phyloP scores from a whole-genome alignment of 2,888 invertebrate genomes.

The Sabatieria punctata region DNA sequence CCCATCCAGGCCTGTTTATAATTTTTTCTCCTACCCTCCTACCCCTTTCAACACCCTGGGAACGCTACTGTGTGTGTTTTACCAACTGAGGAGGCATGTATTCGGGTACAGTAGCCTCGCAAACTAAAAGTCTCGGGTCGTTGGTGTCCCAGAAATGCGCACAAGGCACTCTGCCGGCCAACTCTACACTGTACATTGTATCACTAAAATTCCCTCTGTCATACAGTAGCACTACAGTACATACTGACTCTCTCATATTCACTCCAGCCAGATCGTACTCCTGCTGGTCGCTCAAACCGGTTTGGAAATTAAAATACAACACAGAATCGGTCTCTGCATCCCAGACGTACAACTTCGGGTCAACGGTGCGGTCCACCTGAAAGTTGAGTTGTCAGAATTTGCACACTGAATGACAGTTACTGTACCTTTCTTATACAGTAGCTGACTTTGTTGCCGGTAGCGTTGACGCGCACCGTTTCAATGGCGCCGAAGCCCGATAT shows the following conservation, averaged over 20 bases:
- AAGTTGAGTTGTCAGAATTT: neutral
- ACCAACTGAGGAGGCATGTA: no score
- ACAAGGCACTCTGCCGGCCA: slow-evolving; percentile 42
- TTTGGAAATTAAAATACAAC: slow-evolving; percentile 49
- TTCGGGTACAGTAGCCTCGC: slow-evolving; percentile 61
- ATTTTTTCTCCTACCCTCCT: no score
- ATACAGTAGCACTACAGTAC: neutral
- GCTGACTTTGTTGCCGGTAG: slow-evolving; percentile 62
- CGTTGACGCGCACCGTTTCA: slow-evolving; percentile 64
- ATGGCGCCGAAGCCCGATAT: slow-evolving; percentile 42
- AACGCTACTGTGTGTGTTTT: no score
- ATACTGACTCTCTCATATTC: slow-evolving; percentile 5
- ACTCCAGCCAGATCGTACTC: slow-evolving; percentile 22
- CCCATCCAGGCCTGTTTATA: no score
- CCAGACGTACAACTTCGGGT: slow-evolving; percentile 72
- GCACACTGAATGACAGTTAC: neutral
- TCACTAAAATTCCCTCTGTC: neutral
- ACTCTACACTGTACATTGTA: no score
- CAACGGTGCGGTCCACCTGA: slow-evolving; percentile 42
- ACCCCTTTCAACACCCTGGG: no score
- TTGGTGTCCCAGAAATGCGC: slow-evolving; percentile 65
- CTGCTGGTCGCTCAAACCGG: slow-evolving; percentile 34
- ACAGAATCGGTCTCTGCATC: slow-evolving; percentile 69
- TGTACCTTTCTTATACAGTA: slow-evolving; percentile 57
- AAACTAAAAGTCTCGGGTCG: slow-evolving; percentile 66